Evolutionary conservation across 2,113 vertebrate species (phyloP), one percentile per base, ranked within the genome.

Genomic region (Penelope pileata): DNA sequence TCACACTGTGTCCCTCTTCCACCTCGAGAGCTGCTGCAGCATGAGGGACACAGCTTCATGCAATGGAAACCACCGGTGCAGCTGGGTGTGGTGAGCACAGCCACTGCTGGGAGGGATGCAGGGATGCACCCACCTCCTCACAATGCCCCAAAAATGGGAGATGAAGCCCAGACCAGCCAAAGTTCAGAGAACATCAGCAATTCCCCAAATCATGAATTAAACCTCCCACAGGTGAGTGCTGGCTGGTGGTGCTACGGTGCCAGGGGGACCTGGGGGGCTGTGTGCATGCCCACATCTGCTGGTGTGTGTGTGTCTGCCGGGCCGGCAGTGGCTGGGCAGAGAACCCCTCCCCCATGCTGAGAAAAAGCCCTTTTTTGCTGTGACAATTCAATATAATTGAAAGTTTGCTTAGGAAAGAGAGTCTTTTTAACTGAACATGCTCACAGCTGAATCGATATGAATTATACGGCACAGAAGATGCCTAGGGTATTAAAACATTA

Each of bases 401-500:
- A 95, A 95, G 90, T 94, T 96, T 97, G 93, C 95, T 93, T 93
- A 94, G 95, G 94, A 96, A 94, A 88, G 91, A 93, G 92, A 97
- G 93, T 95, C 95, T 95, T 96, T 97, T 94, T 92, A 97, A 94
- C 91, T 70, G 96, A 94, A 93, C 87, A 94, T 58, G 93, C 93
- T 97, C 95, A 91, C 94, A 94, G 95, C 91, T 19, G 90, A 94
- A 92, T 96, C 93, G 13, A 96, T 95, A 94, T 94, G 94, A 96
- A 90, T 94, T 96, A 94, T 92, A 97, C 67, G 78, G 96, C 90
- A 91, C 91, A 91, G 95, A 85, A 92, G 93, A 96, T 92, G 89
- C 95, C 95, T 96, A 94, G 96, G 96, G 94, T 97, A 96, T 94
- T 97, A 93, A 97, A 96, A 94, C 93, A 94, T 96, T 96, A 96